Conservation (phyloP, 2,888 invertebrate genomes). For the Meteorus cinctellus region DNA sequence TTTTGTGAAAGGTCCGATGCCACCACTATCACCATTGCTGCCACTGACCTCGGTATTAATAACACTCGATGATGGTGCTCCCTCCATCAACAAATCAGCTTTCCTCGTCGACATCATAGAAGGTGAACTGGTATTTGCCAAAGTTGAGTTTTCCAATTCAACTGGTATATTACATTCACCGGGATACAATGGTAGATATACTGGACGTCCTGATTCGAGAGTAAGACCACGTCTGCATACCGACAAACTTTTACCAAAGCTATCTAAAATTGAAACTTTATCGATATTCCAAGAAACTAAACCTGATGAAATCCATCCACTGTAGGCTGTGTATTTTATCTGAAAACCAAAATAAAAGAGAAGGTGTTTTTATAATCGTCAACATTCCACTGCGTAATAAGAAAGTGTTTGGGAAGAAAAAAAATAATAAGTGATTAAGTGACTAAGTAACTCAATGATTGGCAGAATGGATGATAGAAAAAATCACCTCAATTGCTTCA, state of each 20-base stretch:
- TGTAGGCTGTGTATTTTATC: conserved; percentile 89
- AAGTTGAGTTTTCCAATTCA: conserved; percentile 67
- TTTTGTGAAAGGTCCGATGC: conserved; percentile 67
- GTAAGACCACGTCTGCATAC: conserved; percentile 85
- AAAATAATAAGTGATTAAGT: background rate
- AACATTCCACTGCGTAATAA: background rate
- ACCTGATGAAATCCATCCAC: conserved; percentile 92
- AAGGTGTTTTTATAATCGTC: background rate
- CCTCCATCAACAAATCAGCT: conserved; percentile 41
- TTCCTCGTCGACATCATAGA: conserved; percentile 39
- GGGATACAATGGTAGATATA: conserved; percentile 83
- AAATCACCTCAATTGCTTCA: conserved; percentile 68
- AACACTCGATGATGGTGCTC: conserved; percentile 32
- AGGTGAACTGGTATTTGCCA: conserved; percentile 41
- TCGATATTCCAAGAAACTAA: conserved; percentile 86
- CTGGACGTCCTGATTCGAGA: conserved; percentile 83
- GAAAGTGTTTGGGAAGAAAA: background rate
- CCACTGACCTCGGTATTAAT: conserved; percentile 18
- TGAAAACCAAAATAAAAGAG: conserved; percentile 76
- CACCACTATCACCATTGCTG: conserved; percentile 18
- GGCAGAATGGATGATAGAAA: conserved; percentile 1
- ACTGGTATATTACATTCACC: conserved; percentile 84
- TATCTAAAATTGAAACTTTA: conserved; percentile 88
- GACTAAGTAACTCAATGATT: background rate
- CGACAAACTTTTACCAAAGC: conserved; percentile 88